Percentiles rank a stretch among this genome's conserved stretches.
Evolutionary conservation across 2,113 vertebrate genomes (phyloP).

Genomic region (Oriolus oriolus): DNA sequence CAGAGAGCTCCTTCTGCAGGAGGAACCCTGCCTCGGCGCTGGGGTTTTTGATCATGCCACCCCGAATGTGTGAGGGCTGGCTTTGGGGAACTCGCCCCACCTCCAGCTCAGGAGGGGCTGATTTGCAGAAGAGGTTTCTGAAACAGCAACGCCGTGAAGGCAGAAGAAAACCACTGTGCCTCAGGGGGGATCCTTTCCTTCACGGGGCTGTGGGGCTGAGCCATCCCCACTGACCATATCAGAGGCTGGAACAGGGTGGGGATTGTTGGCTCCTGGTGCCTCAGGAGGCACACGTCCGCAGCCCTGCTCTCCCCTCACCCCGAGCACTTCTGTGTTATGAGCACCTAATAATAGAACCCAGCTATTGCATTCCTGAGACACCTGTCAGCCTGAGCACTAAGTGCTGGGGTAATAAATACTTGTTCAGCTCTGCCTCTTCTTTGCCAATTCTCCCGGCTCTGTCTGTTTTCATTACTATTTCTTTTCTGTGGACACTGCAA

Average conservation of each 20-base stretch:
- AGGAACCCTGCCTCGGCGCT: background rate
- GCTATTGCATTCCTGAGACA: background rate
- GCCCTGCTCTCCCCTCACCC: background rate
- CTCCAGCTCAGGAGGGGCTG: no score
- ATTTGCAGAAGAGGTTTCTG: no score
- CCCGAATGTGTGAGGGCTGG: background rate
- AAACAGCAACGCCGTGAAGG: background rate
- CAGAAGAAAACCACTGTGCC: background rate
- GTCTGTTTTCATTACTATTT: constrained; percentile 49
- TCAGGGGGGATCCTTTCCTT: background rate
- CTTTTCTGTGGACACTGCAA: constrained; percentile 57
- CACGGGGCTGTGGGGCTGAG: background rate
- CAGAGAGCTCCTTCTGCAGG: background rate
- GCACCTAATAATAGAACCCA: background rate
- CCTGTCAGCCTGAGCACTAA: constrained; percentile 4
- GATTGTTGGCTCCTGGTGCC: background rate
- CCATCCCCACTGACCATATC: rapidly evolving
- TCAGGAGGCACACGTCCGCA: background rate
- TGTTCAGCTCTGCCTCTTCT: constrained; percentile 27
- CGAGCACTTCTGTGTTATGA: background rate
- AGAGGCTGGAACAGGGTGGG: background rate
- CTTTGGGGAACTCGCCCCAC: background rate
- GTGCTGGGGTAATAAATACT: constrained; percentile 32
- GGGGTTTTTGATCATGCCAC: background rate
- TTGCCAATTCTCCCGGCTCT: background rate